A percentile compares a stretch with the other conserved stretches of the same genome.
phyloP scores from a whole-genome alignment of 2,888 invertebrate genomes.

The Eumacrocentrus americanus region DNA sequence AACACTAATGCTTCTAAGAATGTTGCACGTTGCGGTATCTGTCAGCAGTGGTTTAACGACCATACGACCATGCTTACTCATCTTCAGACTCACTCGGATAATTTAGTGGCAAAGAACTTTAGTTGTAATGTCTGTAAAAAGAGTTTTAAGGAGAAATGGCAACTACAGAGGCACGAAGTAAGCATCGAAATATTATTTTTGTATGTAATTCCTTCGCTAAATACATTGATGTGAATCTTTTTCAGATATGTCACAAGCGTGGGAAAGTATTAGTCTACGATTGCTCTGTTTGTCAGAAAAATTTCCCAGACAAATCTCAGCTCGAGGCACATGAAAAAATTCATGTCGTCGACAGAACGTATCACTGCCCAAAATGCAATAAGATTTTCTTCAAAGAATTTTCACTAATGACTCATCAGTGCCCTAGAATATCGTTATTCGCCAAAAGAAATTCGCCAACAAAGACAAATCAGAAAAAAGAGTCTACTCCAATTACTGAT shows the following conservation, averaged over 20 bases:
- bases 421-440: constrained; percentile 37
- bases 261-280: constrained; percentile 35
- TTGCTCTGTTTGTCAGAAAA: constrained; percentile 47
- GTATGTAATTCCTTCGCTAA: too few relatives aligned
- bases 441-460: constrained; percentile 36
- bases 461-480: constrained; percentile 37
- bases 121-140: constrained; percentile 49
- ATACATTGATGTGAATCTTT: too few relatives aligned
- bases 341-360: constrained; percentile 49
- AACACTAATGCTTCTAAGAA: constrained; percentile 42
- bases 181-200: too few relatives aligned
- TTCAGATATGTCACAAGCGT: constrained; percentile 48
- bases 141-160: constrained; percentile 53
- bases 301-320: constrained; percentile 43
- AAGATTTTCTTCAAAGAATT: constrained; percentile 56
- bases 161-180: constrained; percentile 52
- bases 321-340: constrained; percentile 47
- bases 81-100: constrained; percentile 51
- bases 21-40: constrained; percentile 51
- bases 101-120: constrained; percentile 44
- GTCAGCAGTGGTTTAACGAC: constrained; percentile 51
- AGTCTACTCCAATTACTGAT: constrained; percentile 24
- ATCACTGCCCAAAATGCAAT: constrained; percentile 54
- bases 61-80: constrained; percentile 53
- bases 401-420: constrained; percentile 50